Evolutionary conservation across 2,113 vertebrate genomes (phyloP).

Genomic region (Larimichthys polyactis): DNA sequence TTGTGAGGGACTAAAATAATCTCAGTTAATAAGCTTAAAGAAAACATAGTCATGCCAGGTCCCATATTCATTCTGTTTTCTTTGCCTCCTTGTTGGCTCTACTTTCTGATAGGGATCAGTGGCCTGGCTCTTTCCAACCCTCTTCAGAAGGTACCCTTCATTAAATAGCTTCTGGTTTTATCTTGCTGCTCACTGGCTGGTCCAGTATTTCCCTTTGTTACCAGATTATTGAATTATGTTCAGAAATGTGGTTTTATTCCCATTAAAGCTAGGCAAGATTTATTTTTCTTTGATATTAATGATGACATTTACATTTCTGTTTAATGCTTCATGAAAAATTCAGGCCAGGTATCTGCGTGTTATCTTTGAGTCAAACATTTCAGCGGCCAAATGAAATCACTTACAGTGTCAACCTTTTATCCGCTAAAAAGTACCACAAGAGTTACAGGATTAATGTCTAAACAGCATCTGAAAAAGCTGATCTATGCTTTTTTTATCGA

Average conservation of each 20-base stretch:
- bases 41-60: conserved; percentile 60
- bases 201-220: conserved; percentile 37
- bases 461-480: conserved; percentile 18
- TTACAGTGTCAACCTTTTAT: neutral
- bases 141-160: conserved; percentile 33
- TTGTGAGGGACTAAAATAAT: conserved; percentile 30
- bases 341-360: neutral
- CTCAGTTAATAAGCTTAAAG: conserved; percentile 58
- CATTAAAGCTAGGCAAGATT: neutral
- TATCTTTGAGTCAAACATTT: neutral
- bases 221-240: neutral
- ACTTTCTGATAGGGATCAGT: conserved; percentile 53
- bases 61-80: conserved; percentile 64
- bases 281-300: neutral
- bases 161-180: conserved; percentile 33
- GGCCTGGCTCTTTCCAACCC: conserved; percentile 23
- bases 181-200: conserved; percentile 33
- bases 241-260: neutral
- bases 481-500: conserved; percentile 18
- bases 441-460: neutral
- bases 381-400: neutral
- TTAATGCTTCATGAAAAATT: neutral
- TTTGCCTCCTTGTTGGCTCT: conserved; percentile 56
- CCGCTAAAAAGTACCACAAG: neutral
- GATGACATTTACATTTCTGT: neutral